Conservation (phyloP, 2,797 vertebrate genomes). For the Leptodactylus fallax region DNA sequence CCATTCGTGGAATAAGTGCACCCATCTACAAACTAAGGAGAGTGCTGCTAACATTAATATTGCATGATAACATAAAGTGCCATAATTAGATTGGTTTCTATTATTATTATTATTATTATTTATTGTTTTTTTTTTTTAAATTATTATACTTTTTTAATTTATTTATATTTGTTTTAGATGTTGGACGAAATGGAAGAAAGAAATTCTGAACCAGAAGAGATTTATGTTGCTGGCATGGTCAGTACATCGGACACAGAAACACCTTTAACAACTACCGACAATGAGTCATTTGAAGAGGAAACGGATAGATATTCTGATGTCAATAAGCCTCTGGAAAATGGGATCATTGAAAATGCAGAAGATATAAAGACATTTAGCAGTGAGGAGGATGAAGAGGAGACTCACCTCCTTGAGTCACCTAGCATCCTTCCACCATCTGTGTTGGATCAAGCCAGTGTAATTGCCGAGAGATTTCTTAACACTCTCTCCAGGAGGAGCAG, state of each 20-base stretch:
- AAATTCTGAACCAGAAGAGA: slow-evolving; percentile 17
- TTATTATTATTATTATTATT: too few species aligned
- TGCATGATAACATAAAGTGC: too few species aligned
- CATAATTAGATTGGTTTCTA: too few species aligned
- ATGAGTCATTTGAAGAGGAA: slow-evolving; percentile 65
- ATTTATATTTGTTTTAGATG: slow-evolving; percentile 58
- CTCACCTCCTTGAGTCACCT: slow-evolving; percentile 56
- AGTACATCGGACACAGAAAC: slow-evolving; percentile 43
- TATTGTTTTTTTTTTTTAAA: too few species aligned
- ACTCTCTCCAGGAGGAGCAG: slow-evolving; percentile 84
- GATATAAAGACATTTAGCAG: slow-evolving; percentile 82
- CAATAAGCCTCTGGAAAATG: slow-evolving; percentile 53
- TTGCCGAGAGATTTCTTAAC: slow-evolving; percentile 80
- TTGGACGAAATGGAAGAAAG: slow-evolving; percentile 51
- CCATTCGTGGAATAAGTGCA: too few species aligned
- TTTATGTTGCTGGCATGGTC: not conserved
- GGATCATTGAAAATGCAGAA: slow-evolving; percentile 67
- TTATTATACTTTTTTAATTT: too few species aligned
- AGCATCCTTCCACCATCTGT: slow-evolving; percentile 85
- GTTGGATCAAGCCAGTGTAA: slow-evolving; percentile 85
- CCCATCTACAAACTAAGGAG: too few species aligned
- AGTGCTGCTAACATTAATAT: too few species aligned
- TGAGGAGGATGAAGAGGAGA: slow-evolving; percentile 81
- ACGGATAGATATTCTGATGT: slow-evolving; percentile 56
- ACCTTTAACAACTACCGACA: slow-evolving; percentile 37